Conservation (phyloP, 2,113 vertebrate species). For the Sorex fumeus region DNA sequence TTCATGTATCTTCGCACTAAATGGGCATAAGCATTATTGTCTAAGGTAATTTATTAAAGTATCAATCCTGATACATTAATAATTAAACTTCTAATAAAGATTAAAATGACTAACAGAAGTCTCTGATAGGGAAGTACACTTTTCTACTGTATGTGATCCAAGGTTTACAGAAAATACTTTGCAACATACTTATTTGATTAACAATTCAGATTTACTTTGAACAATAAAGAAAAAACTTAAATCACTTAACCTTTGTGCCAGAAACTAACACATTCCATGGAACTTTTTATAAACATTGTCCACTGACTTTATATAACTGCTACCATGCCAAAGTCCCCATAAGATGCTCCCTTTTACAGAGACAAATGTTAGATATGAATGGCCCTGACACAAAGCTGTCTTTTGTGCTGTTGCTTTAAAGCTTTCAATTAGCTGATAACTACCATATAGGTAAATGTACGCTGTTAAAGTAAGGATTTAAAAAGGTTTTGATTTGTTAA, state of each 20-base stretch:
- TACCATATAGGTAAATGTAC: background rate
- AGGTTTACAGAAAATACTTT: background rate
- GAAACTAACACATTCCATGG: background rate
- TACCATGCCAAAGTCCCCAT: background rate
- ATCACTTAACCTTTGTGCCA: background rate
- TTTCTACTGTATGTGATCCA: background rate
- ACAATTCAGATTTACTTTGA: slow-evolving; percentile 13
- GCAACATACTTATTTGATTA: background rate
- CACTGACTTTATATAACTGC: background rate
- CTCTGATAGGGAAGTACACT: background rate
- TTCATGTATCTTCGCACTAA: background rate
- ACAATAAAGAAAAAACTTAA: background rate
- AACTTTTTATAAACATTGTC: background rate
- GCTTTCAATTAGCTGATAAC: background rate
- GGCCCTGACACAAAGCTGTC: background rate
- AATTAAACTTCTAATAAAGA: slow-evolving; percentile 40
- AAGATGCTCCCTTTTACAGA: background rate
- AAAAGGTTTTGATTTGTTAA: background rate
- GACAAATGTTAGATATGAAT: background rate
- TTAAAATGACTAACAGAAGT: slow-evolving; percentile 52
- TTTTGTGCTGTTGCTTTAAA: background rate
- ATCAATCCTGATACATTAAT: slow-evolving; percentile 47
- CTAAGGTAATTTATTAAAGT: slow-evolving; percentile 27
- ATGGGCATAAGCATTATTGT: background rate
- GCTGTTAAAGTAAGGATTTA: background rate